Conservation (phyloP, 2,797 vertebrate genomes). For the Meriones psammophilus region DNA sequence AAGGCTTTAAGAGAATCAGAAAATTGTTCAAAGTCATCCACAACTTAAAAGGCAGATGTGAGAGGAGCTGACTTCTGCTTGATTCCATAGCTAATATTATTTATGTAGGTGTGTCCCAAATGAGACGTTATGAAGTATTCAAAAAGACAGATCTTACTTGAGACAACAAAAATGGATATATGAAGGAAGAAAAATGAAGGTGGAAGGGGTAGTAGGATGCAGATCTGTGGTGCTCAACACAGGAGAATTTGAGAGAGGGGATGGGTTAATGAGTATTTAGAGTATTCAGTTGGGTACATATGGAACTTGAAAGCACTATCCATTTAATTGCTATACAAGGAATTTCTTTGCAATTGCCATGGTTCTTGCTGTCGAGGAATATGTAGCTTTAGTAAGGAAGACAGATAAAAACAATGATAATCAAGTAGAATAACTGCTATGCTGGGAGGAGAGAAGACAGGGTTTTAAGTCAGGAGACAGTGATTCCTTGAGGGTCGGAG, state of each 20-base stretch:
- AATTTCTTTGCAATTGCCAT: constrained; percentile 19
- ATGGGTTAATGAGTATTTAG: not conserved
- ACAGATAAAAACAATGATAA: constrained; percentile 28
- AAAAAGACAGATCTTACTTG: constrained; percentile 29
- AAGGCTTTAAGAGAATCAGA: constrained; percentile 1
- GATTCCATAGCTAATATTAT: constrained; percentile 42
- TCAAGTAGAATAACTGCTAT: not conserved
- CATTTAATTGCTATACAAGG: constrained; percentile 23
- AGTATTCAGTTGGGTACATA: constrained; percentile 50
- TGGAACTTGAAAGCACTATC: constrained; percentile 9
- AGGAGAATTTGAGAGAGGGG: constrained; percentile 26
- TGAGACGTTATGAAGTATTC: constrained; percentile 61
- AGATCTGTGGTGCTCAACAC: not conserved
- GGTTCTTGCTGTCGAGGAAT: constrained; percentile 6
- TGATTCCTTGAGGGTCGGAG: constrained; percentile 34
- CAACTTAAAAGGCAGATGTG: constrained; percentile 21
- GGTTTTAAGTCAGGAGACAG: constrained; percentile 38
- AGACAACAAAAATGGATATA: constrained; percentile 29
- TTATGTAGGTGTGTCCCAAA: constrained; percentile 38
- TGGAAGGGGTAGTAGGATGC: not conserved
- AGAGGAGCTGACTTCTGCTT: not conserved
- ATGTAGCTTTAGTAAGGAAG: constrained; percentile 19
- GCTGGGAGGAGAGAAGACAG: not conserved
- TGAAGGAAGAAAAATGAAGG: constrained; percentile 32
- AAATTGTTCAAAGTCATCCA: constrained; percentile 48